phyloP scores from a whole-genome alignment of 2,888 invertebrate species.

The Himalopsyche kuldschensis region DNA sequence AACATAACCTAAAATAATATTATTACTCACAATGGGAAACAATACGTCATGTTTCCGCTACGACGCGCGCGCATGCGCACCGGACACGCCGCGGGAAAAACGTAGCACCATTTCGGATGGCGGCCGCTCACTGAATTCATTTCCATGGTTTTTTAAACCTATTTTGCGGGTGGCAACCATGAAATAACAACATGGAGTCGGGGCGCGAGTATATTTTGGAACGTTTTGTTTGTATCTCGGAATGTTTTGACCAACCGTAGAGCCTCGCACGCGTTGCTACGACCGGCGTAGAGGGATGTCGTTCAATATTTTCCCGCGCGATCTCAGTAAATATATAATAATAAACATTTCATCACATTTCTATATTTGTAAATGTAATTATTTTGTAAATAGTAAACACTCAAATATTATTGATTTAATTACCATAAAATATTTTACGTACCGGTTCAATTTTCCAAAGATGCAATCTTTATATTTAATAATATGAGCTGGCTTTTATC shows the following conservation, averaged over 20 bases:
- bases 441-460: no score
- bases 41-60: not conserved
- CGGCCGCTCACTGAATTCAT: conserved; percentile 11
- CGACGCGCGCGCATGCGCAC: not conserved
- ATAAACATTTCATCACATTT: no score
- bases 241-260: not conserved
- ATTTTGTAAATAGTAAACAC: no score
- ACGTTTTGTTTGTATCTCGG: not conserved
- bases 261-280: not conserved
- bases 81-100: not conserved
- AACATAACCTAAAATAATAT: conserved; percentile 22
- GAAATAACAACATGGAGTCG: not conserved
- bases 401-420: no score
- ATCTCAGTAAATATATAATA: not conserved
- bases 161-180: not conserved
- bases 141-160: not conserved
- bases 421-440: no score
- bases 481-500: no score
- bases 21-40: not conserved
- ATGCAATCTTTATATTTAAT: no score
- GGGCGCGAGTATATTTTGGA: not conserved
- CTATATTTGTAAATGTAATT: no score
- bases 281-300: not conserved
- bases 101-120: conserved; percentile 7
- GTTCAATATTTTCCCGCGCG: not conserved